Base-by-base conservation (phyloP, 1,140 invertebrate species). In the Drosophila auraria region DNA sequence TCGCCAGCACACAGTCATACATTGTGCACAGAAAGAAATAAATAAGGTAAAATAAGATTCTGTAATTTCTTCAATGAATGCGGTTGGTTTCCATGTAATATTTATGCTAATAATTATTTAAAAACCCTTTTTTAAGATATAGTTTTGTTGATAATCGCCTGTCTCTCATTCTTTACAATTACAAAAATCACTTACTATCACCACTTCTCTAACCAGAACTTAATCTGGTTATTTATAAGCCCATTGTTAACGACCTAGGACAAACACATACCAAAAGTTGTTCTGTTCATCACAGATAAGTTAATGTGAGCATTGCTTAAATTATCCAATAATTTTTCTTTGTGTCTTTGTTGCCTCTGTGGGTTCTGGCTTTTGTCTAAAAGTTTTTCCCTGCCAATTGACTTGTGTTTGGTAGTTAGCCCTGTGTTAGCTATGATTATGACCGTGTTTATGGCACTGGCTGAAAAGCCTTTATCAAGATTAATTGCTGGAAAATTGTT, bases 401-500 rank as follows among this genome's bases (percentile, higher is more conserved):
- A 82, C 81, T 70, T 82, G 69, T 65, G 77, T 78, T 75, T 71
- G 56, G 78, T 73, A 84, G 86, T 82, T 76, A 49, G 51, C 44
- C 69, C 58, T 64, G 82, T 81, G 82, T 90, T 90, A 90, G 82
- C 89, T 90, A 90, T 90, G 86, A 82, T 90, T 90, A 90, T 90
- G 76, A 75, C 82, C 86, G 86, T 90, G 86, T 90, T 90, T 90
- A 90, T 90, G 87, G 79, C 86, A 62, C 44, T 64, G 78, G 81
- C 70, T 84, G 86, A 89, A 84, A 90, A 89, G 74, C 78, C 71
- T 72, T 89, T 84, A 90, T 79, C 82, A 79, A 82, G 78, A 89
- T 90, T 90, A 90, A 90, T 82, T 86, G 86, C 82, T 90, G 79
- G 78, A 86, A 90, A 90, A 84, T 90, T 80, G 64, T 87, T 87